Percentiles rank a stretch among this genome's conserved stretches.
These are phyloP conservation scores for Hyperoplus lanceolatus DNA, from an alignment of 2,797 vertebrate species.

Conservation along the genomic window DNA sequence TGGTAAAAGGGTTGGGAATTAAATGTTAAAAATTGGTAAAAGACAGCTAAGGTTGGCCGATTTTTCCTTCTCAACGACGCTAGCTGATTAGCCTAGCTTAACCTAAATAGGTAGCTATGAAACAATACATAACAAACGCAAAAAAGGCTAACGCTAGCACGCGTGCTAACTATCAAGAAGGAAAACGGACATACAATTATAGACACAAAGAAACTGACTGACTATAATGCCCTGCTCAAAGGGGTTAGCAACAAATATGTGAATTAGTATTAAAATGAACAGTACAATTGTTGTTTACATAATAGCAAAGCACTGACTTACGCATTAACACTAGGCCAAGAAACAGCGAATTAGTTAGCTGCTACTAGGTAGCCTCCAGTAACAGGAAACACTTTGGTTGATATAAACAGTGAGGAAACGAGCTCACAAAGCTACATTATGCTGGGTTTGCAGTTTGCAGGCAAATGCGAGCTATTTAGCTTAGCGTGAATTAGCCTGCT, in stretches of 20 bases:
- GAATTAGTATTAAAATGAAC: background rate
- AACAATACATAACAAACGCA: conserved; percentile 70
- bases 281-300: conserved; percentile 76
- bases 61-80: conserved; percentile 39
- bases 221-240: background rate
- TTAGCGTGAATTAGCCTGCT: conserved; percentile 66
- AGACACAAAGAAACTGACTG: background rate
- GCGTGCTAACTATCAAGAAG: conserved; percentile 36
- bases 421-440: conserved; percentile 40
- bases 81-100: conserved; percentile 77
- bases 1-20: background rate
- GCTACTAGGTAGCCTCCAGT: conserved; percentile 22
- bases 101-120: conserved; percentile 70
- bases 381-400: background rate
- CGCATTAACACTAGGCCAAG: conserved; percentile 78
- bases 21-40: background rate
- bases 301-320: conserved; percentile 72
- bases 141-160: conserved; percentile 48
- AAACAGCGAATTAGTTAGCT: conserved; percentile 60
- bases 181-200: background rate
- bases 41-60: conserved; percentile 2
- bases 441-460: conserved; percentile 16
- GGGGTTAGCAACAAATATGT: background rate
- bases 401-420: conserved; percentile 36
- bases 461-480: conserved; percentile 58